These are phyloP conservation scores for Remorina albescens DNA, from an alignment of 2,797 vertebrate genomes.

Conservation along the genomic window DNA sequence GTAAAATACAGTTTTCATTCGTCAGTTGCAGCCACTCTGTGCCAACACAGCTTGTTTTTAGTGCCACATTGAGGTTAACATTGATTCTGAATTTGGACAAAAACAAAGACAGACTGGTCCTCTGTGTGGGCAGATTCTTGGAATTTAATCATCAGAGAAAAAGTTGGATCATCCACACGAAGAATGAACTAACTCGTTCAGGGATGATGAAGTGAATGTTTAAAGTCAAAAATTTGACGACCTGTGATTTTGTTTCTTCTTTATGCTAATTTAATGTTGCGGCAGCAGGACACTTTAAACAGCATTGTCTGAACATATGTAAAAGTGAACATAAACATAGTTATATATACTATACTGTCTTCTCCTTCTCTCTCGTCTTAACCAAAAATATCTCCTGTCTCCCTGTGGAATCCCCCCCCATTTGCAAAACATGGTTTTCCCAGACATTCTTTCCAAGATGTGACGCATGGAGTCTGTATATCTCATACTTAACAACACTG, in stretches of 20 bases:
- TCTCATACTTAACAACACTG: slow-evolving; percentile 51
- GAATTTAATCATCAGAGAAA: background rate
- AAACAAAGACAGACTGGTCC: background rate
- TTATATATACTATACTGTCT: slow-evolving; percentile 19
- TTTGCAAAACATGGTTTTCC: slow-evolving; percentile 77
- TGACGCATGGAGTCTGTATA: slow-evolving; percentile 75
- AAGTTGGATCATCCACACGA: background rate
- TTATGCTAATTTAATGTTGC: slow-evolving; percentile 5
- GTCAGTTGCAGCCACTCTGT: background rate
- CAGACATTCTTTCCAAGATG: slow-evolving; percentile 80
- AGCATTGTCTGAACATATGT: slow-evolving; percentile 1
- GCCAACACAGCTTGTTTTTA: too few relatives aligned
- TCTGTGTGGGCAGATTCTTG: too few relatives aligned
- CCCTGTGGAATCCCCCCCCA: slow-evolving; percentile 23
- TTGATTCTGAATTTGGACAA: too few relatives aligned
- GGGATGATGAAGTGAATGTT: background rate
- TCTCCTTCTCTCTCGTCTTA: slow-evolving; percentile 41
- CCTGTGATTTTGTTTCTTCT: background rate
- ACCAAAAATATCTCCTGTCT: slow-evolving; percentile 58
- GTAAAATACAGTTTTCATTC: background rate
- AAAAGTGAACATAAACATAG: slow-evolving; percentile 5
- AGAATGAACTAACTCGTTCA: background rate
- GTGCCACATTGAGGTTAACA: background rate
- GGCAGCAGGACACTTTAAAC: background rate
- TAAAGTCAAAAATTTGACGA: background rate